Base-by-base conservation (phyloP, 2,113 vertebrate genomes). In the Hippolais icterina region DNA sequence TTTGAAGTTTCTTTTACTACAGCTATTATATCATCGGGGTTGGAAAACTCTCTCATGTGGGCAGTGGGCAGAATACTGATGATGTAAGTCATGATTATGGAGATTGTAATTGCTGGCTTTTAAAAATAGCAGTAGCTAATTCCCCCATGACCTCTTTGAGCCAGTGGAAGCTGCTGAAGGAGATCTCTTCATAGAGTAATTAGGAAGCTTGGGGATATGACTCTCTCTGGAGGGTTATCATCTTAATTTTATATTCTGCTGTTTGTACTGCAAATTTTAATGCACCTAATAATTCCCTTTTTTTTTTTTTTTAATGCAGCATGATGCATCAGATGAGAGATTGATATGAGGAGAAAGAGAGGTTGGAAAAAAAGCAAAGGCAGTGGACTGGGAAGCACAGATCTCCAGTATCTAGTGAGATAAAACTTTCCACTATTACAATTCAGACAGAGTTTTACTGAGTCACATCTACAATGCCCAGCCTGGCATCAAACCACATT, bases 1-100 rank as follows among this genome's bases (percentile, higher is more conserved):
- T 92, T 82, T 84, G n/a, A 94, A 93, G 74, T 65, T 96, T 96
- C 56, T 93, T 96, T 93, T 95, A 54, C 69, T 94, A n/a, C 68
- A 79, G 82, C 35, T 94, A 60, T 96, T 96, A 57, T 91, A 91
- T 83, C 56, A 95, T 50, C 12, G 7, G 8, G 42, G 35, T 56
- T 88, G 78, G 71, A 87, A 94, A 94, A 83, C 25, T 17, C 85
- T 97, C 83, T 65, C 44, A 23, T 61, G 60, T 35, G 83, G 69
- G 50, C 80, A 75, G n/a, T 94, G 44, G 63, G 11, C 23, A 93
- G 68, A 95, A 96, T 93, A 59, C 23, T 94, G 84, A 94, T 95
- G 69, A 97, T 89, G 81, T 91, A 95, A 94, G 74, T 96, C 75
- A 70, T 90, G 63, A 93, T 69, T 96, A 95, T 97, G 90, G 50